A percentile compares a stretch with the other conserved stretches of the same genome.
These are phyloP conservation scores for Colostygia pectinataria DNA, from an alignment of 2,888 invertebrate species.

Conservation along the genomic window DNA sequence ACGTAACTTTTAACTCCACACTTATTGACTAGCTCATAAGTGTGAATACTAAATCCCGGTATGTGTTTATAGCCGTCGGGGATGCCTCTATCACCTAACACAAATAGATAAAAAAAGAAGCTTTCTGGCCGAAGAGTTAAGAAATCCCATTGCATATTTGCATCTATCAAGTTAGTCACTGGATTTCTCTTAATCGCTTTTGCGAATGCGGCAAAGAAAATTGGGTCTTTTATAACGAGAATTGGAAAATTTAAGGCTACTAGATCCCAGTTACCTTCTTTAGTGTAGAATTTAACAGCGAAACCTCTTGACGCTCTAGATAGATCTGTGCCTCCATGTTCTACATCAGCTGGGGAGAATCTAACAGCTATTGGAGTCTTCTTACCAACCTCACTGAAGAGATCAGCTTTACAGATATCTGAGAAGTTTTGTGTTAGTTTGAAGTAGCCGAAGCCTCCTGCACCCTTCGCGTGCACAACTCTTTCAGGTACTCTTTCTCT, in stretches of 20 bases:
- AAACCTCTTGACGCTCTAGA: constrained; percentile 94
- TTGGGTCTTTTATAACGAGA: constrained; percentile 93
- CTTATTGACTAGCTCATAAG: constrained; percentile 92
- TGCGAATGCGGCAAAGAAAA: constrained; percentile 94
- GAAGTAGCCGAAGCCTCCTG: constrained; percentile 93
- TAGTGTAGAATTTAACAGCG: constrained; percentile 94
- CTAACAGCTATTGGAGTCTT: constrained; percentile 89
- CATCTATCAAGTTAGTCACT: constrained; percentile 90
- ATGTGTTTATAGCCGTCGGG: constrained; percentile 94
- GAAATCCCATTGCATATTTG: constrained; percentile 97
- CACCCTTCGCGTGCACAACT: constrained; percentile 96
- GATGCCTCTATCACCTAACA: constrained; percentile 94
- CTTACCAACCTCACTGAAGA: constrained; percentile 89
- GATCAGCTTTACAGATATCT: constrained; percentile 87
- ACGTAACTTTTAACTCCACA: constrained; percentile 87
- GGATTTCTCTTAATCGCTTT: constrained; percentile 97
- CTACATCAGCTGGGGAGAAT: constrained; percentile 91
- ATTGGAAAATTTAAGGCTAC: constrained; percentile 95
- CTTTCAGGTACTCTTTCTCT: constrained; percentile 95
- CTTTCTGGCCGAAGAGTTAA: constrained; percentile 91
- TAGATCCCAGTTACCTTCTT: constrained; percentile 94
- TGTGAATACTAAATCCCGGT: constrained; percentile 96
- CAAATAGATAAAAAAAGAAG: constrained; percentile 90
- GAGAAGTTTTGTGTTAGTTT: constrained; percentile 92
- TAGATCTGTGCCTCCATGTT: constrained; percentile 93